Conservation (phyloP, 1,140 invertebrate genomes). For the Hypsibius dujardini region DNA sequence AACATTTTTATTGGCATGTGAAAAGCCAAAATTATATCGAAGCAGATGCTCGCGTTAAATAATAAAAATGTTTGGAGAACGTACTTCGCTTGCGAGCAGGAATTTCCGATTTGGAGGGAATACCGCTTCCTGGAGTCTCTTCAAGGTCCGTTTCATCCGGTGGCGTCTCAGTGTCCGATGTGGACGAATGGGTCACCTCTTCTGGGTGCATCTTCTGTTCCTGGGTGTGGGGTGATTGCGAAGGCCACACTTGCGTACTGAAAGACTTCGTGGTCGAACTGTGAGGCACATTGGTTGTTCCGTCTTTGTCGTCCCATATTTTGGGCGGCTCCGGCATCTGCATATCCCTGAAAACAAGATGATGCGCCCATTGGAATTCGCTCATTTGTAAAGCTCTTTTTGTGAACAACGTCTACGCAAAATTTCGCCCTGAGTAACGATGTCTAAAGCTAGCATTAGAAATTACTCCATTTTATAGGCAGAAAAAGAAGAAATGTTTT, state of each 20-base stretch:
- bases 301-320: constrained; percentile 1
- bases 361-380: not conserved
- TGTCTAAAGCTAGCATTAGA: no score
- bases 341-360: not conserved
- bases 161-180: not conserved
- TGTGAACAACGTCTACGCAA: no score
- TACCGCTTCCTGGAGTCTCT: not conserved
- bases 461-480: no score
- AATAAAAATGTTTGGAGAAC: not conserved
- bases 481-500: no score
- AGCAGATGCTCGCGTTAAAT: not conserved
- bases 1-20: not conserved
- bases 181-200: no score
- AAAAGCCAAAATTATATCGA: not conserved
- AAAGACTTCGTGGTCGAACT: not conserved
- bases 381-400: no score
- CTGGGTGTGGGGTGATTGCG: not conserved
- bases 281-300: not conserved
- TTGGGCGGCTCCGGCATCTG: constrained; percentile 1
- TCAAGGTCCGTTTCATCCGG: not conserved
- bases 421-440: no score
- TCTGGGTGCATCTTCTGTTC: no score
- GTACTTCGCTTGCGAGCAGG: not conserved
- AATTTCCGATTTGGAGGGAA: not conserved
- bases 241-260: not conserved